These are phyloP conservation scores for Myanophis thanlyinensis DNA, from an alignment of 2,113 vertebrate genomes.

Conservation along the genomic window DNA sequence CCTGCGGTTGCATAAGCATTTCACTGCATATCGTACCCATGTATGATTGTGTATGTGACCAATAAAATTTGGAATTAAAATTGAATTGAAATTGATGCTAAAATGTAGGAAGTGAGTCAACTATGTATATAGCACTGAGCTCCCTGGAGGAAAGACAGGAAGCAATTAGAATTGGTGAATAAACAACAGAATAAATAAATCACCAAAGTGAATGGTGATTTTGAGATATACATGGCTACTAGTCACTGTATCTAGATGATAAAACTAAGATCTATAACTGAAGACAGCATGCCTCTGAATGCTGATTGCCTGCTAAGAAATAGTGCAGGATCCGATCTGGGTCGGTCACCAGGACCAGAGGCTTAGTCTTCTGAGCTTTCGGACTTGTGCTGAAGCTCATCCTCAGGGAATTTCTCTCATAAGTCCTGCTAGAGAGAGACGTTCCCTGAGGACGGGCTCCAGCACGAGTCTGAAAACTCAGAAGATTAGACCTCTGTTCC, in stretches of 20 bases:
- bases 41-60: too few relatives aligned
- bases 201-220: not conserved
- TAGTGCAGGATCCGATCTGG: not conserved
- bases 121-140: not conserved
- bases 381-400: not conserved
- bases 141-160: not conserved
- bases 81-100: too few relatives aligned
- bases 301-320: not conserved
- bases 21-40: too few relatives aligned
- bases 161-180: not conserved
- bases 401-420: not conserved
- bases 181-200: not conserved
- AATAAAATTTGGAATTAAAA: too few relatives aligned
- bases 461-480: not conserved
- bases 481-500: not conserved
- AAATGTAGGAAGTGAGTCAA: not conserved
- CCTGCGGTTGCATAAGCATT: too few relatives aligned
- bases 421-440: not conserved
- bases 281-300: not conserved
- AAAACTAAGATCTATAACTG: not conserved
- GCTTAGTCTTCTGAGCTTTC: not conserved
- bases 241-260: not conserved
- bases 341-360: not conserved
- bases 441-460: not conserved
- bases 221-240: not conserved